Conservation (phyloP, 2,113 vertebrate species). For the Sakesphorus luctuosus region DNA sequence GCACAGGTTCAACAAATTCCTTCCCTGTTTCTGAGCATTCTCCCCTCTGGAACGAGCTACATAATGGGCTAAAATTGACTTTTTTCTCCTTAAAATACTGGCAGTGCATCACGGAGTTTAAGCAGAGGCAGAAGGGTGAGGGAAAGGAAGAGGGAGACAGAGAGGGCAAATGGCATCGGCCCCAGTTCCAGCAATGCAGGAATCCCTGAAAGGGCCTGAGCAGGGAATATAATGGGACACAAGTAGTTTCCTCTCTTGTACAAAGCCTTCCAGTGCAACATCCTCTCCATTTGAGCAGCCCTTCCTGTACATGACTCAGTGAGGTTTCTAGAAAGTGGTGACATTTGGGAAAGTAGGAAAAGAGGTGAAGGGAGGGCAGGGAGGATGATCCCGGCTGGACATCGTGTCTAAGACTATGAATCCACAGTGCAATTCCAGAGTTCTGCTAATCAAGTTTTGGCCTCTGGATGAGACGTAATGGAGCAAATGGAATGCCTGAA, state of each 20-base stretch:
- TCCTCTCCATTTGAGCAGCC: not conserved
- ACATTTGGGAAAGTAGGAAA: not conserved
- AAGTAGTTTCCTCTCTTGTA: not conserved
- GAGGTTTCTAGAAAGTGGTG: not conserved
- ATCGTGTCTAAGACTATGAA: accelerated
- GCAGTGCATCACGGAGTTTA: not conserved
- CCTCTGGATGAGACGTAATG: not conserved
- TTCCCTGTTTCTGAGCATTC: not conserved
- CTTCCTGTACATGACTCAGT: not conserved
- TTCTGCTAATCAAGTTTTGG: not conserved
- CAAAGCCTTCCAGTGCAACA: not conserved
- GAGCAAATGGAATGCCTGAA: not conserved
- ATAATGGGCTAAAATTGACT: not conserved
- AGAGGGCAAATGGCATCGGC: not conserved
- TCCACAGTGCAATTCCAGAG: not conserved
- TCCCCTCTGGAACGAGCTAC: not conserved
- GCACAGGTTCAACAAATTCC: not conserved
- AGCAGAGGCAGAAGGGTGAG: not conserved
- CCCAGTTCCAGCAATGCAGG: not conserved
- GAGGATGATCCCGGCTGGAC: not conserved
- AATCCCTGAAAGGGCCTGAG: not conserved
- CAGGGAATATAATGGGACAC: accelerated
- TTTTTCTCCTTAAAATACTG: not conserved
- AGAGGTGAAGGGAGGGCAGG: not conserved
- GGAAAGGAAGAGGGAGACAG: not conserved